Evolutionary conservation across 2,888 invertebrate genomes (phyloP), one percentile per base, ranked within the genome.

Genomic region (Tipula vernalis): DNA sequence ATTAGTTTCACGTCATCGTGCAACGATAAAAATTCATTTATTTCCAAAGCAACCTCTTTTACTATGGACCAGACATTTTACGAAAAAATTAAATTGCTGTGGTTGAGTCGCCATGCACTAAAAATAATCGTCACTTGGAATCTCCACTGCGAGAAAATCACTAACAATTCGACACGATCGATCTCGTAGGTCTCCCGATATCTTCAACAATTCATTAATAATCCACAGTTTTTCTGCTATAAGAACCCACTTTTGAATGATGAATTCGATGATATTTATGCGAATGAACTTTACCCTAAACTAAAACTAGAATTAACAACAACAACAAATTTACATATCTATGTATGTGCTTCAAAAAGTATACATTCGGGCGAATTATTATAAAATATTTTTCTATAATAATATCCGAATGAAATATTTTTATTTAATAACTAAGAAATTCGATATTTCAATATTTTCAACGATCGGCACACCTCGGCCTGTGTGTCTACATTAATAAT

Each of bases 121-220:
- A 87, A 86, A 71, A 0, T 10, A 86, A 83, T 13, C 87, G 87
- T 51, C 94, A 94, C 90, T 91, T 94, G 87, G 93, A 93, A 0
- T 94, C 94, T n/a, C 94, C 94, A 1, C 92, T 93, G 87, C 90
- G 92, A 89, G 89, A 94, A 89, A 91, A 90, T 86, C 85, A 10
- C 44, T 87, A 57, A 88, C 88, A 28, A 88, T 88, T 6, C 88
- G 89, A 0, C 89, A 88, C 86, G 89, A 89, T 5, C 87, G 88
- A 2, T 71, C 89, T 86, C 88, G 90, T 1, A 90, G 91, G 87
- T 91, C 91, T 88, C 91, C 92, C 0, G 91, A 91, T 89, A 87
- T 90, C 2, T 90, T 90, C 85, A 90, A 90, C 87, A 42, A 15
- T 42, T 41, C 85, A 28, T 18, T 42, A 85, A 18, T 42, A 4